These are phyloP conservation scores for Nomada fucata DNA, from an alignment of 2,888 invertebrate species.

Conservation along the genomic window DNA sequence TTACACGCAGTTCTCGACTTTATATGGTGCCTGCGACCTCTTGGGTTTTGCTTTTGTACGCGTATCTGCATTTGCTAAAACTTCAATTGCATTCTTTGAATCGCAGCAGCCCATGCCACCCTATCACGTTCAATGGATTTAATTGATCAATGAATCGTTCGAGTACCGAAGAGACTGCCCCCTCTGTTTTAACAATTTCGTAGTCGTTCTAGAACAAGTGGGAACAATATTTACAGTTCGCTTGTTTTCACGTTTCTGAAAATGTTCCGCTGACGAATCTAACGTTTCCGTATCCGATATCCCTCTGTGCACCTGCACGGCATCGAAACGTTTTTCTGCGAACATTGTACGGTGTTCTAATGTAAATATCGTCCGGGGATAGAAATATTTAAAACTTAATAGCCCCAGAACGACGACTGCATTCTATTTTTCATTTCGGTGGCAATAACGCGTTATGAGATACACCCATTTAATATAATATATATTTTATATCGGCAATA, in stretches of 20 bases:
- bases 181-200: background rate
- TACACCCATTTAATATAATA: background rate
- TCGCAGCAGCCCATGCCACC: background rate
- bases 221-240: background rate
- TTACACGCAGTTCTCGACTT: constrained; percentile 7
- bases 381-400: constrained; percentile 1
- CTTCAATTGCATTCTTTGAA: constrained; percentile 16
- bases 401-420: too few relatives aligned
- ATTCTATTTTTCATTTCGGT: too few relatives aligned
- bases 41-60: background rate
- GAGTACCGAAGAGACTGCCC: background rate
- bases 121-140: background rate
- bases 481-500: background rate
- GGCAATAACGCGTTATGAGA: background rate
- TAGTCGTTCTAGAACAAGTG: too few relatives aligned
- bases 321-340: background rate
- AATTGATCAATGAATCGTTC: background rate
- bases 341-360: background rate
- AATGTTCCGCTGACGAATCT: background rate
- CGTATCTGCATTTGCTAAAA: background rate
- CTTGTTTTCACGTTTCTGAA: background rate
- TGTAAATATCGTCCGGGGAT: too few relatives aligned
- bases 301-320: background rate
- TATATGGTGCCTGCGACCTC: background rate
- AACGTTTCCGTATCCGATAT: too few relatives aligned